Percentiles rank a stretch among this genome's conserved stretches.
Conservation (phyloP, 2,797 vertebrate genomes). For the Lepilemur septentrionalis region DNA sequence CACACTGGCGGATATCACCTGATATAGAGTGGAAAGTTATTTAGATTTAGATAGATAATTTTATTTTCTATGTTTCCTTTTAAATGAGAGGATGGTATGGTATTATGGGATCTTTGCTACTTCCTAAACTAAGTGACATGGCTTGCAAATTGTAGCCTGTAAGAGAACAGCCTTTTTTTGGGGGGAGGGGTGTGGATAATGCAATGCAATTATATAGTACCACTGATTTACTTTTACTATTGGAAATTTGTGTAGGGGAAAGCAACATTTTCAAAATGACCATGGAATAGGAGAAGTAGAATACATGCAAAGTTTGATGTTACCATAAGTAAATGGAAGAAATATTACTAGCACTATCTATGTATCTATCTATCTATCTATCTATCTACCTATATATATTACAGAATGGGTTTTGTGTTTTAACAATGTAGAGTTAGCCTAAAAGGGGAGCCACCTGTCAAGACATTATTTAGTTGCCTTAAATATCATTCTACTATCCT, state of each 20-base stretch:
- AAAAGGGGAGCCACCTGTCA: neutral
- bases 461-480: neutral
- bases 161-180: neutral
- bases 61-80: neutral
- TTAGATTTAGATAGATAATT: too few species aligned
- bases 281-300: neutral
- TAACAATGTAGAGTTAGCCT: neutral
- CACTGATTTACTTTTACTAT: neutral
- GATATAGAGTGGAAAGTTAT: neutral
- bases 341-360: neutral
- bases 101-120: neutral
- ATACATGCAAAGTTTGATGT: neutral
- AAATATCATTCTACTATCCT: neutral
- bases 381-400: neutral
- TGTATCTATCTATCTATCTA: neutral
- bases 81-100: neutral
- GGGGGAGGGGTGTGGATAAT: neutral
- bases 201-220: neutral
- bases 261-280: neutral
- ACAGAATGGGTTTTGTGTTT: neutral
- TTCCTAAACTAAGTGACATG: neutral
- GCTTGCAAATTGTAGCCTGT: neutral
- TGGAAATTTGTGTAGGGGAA: neutral
- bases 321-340: neutral
- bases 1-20: neutral